A percentile compares a stretch with the other conserved stretches of the same genome.
Conservation (phyloP, 2,113 vertebrate species). For the Columbina picui region DNA sequence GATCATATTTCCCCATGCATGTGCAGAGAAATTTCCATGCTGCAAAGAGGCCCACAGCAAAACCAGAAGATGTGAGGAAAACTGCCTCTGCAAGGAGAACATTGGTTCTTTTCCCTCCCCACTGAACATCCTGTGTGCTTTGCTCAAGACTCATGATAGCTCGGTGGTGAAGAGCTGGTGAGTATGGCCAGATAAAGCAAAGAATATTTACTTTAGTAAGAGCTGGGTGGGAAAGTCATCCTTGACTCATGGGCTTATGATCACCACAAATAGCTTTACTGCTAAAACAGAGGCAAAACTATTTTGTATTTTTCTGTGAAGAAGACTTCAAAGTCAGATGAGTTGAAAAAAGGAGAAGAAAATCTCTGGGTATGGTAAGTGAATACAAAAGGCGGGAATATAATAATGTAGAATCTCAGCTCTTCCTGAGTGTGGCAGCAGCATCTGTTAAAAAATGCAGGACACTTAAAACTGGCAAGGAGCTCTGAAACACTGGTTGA, state of each 20-base stretch:
- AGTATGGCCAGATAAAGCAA: not conserved
- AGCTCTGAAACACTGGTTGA: not conserved
- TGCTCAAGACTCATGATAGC: not conserved
- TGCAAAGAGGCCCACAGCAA: not conserved
- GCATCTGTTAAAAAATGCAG: constrained; percentile 36
- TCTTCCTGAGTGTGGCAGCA: constrained; percentile 52
- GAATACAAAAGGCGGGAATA: not conserved
- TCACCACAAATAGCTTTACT: not conserved
- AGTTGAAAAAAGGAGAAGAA: not conserved
- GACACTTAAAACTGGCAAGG: not conserved
- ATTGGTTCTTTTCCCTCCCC: not conserved
- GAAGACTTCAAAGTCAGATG: not conserved
- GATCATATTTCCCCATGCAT: not conserved
- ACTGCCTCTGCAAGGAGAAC: not conserved
- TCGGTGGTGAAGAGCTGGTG: not conserved
- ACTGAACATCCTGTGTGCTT: not conserved
- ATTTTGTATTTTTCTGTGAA: not conserved
- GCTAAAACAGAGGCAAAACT: not conserved
- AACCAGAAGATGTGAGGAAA: not conserved
- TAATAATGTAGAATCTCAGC: not conserved
- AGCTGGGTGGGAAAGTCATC: not conserved
- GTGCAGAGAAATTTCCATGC: not conserved
- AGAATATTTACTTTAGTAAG: not conserved
- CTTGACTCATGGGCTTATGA: not conserved
- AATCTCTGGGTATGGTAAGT: not conserved